phyloP scores from a whole-genome alignment of 2,888 invertebrate genomes.

The Acleris cristana region DNA sequence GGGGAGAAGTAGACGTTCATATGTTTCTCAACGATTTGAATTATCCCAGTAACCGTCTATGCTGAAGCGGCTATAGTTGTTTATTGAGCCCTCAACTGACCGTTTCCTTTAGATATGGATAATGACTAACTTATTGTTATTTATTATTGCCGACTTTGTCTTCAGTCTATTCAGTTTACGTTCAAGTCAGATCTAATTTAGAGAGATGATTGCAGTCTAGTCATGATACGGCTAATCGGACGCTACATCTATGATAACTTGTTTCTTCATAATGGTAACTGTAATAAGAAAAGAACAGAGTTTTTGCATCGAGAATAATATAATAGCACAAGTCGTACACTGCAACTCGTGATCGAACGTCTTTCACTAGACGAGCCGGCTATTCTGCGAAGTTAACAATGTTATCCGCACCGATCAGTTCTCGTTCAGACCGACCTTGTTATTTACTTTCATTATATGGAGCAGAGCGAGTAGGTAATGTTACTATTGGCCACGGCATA shows the following conservation, averaged over 20 bases:
- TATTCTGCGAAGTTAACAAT: slow-evolving; percentile 49
- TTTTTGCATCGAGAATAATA: slow-evolving; percentile 20
- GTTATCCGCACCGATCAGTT: slow-evolving; percentile 47
- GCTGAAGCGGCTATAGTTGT: slow-evolving; percentile 16
- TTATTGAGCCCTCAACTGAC: slow-evolving; percentile 24
- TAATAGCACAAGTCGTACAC: slow-evolving; percentile 26
- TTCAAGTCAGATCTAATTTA: slow-evolving; percentile 4
- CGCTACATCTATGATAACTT: too few relatives aligned
- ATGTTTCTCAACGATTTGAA: slow-evolving; percentile 14
- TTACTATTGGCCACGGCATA: slow-evolving; percentile 18
- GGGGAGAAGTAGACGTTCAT: neutral
- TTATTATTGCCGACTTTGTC: slow-evolving; percentile 2
- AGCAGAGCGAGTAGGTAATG: slow-evolving; percentile 21
- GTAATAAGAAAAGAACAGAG: too few relatives aligned
- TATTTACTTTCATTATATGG: slow-evolving; percentile 50
- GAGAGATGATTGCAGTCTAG: slow-evolving; percentile 9
- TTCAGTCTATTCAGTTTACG: slow-evolving; percentile 6
- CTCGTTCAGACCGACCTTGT: slow-evolving; percentile 51
- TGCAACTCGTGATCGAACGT: slow-evolving; percentile 33
- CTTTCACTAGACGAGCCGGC: slow-evolving; percentile 29
- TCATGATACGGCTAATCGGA: too few relatives aligned
- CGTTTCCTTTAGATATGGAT: slow-evolving; percentile 19
- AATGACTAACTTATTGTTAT: slow-evolving; percentile 16
- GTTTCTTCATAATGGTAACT: too few relatives aligned
- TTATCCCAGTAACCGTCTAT: slow-evolving; percentile 4